Conservation (phyloP, 2,113 vertebrate genomes). For the Bubalus kerabau region DNA sequence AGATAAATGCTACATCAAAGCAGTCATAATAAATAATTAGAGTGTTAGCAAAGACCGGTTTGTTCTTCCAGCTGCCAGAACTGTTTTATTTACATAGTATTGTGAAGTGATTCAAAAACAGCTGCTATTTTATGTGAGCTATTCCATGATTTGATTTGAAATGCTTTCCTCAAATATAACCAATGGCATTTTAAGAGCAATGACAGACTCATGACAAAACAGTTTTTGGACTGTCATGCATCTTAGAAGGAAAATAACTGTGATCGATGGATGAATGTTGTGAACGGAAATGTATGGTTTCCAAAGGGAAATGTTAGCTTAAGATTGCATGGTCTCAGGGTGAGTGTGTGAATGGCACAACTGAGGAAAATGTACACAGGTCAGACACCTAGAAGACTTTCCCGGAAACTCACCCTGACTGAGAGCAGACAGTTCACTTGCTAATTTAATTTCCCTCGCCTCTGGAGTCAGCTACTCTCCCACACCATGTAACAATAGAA, state of each 20-base stretch:
- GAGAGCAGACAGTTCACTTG: background rate
- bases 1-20: conserved; percentile 62
- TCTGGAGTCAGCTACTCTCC: background rate
- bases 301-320: background rate
- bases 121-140: conserved; percentile 63
- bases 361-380: background rate
- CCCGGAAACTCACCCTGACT: background rate
- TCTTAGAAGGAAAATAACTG: conserved; percentile 35
- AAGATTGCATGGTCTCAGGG: background rate
- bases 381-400: background rate
- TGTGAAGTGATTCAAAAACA: conserved; percentile 54
- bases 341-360: background rate
- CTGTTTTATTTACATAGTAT: conserved; percentile 52
- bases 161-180: conserved; percentile 38
- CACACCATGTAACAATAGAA: background rate
- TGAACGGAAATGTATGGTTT: background rate
- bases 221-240: conserved; percentile 9
- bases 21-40: conserved; percentile 64
- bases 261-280: background rate
- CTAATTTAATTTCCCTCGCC: background rate
- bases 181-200: conserved; percentile 41
- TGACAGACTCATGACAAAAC: conserved; percentile 46
- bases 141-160: conserved; percentile 61
- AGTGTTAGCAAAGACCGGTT: conserved; percentile 56
- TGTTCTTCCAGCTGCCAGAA: conserved; percentile 62